A percentile compares a stretch with the other conserved stretches of the same genome.
Evolutionary conservation across 2,113 vertebrate genomes (phyloP).

Genomic region (Petrocephalus microphthalmus): DNA sequence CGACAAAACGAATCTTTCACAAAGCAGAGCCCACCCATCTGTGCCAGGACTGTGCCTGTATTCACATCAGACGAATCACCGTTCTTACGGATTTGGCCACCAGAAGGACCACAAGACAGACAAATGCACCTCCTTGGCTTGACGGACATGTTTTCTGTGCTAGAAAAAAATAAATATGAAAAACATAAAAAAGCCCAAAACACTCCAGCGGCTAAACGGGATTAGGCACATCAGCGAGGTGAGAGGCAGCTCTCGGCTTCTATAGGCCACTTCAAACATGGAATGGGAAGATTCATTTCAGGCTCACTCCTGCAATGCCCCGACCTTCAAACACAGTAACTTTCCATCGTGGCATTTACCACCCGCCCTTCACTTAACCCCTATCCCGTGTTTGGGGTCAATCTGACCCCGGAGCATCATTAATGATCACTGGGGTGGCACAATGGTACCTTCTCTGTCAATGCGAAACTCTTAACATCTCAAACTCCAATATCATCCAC

Average conservation of each 20-base stretch:
- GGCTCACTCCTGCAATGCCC: conserved; percentile 54
- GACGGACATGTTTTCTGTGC: not conserved
- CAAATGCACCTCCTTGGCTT: not conserved
- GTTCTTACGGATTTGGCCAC: not conserved
- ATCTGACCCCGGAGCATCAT: no score
- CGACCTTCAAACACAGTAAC: conserved; percentile 62
- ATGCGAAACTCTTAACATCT: not conserved
- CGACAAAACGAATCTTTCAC: not conserved
- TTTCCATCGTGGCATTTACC: conserved; percentile 47
- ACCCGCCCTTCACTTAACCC: no score
- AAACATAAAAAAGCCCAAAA: conserved; percentile 25
- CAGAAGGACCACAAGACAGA: not conserved
- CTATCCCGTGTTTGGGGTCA: no score
- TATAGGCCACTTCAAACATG: conserved; percentile 56
- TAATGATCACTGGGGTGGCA: not conserved
- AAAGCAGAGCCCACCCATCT: not conserved
- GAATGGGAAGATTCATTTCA: conserved; percentile 56
- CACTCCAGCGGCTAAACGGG: conserved; percentile 40
- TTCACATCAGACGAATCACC: not conserved
- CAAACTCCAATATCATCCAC: not conserved
- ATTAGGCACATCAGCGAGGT: conserved; percentile 60
- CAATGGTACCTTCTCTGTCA: not conserved
- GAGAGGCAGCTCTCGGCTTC: conserved; percentile 56
- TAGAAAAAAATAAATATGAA: not conserved
- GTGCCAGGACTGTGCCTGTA: not conserved